Conservation (phyloP, 2,113 vertebrate species). For the Colius striatus region DNA sequence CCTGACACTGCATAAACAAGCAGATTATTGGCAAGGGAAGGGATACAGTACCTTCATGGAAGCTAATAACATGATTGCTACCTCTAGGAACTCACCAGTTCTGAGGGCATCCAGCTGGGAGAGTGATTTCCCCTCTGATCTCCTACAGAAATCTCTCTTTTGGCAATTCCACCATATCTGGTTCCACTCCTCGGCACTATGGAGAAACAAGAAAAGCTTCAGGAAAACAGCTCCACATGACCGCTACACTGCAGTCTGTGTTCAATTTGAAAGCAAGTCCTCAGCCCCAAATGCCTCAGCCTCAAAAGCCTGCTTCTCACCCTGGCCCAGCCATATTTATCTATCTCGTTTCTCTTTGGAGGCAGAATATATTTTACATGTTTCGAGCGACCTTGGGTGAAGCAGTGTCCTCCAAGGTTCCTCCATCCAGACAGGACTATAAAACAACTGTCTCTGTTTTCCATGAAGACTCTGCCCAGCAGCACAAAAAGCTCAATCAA, state of each 20-base stretch:
- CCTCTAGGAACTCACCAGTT: not conserved
- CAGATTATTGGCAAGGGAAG: not conserved
- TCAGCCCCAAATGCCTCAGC: not conserved
- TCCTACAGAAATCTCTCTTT: not conserved
- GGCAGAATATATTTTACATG: not conserved
- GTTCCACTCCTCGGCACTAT: not conserved
- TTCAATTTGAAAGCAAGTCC: not conserved
- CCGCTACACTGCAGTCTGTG: rapidly evolving
- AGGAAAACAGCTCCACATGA: not conserved
- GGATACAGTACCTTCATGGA: not conserved
- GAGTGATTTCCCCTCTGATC: not conserved
- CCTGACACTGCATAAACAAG: not conserved
- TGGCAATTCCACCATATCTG: rapidly evolving
- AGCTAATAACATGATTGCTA: not conserved
- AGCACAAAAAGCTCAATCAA: conserved; percentile 27
- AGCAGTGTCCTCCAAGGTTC: not conserved
- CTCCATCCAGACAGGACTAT: not conserved
- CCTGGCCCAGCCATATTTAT: not conserved
- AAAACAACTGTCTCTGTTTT: conserved; percentile 4
- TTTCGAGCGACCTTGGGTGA: conserved; percentile 11
- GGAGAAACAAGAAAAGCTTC: not conserved
- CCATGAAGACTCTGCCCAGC: not conserved
- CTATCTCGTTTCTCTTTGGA: not conserved
- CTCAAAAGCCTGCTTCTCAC: not conserved
- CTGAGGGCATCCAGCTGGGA: not conserved